Evolutionary conservation across 2,113 vertebrate species (phyloP).

Genomic region (Nothoprocta pentlandii): DNA sequence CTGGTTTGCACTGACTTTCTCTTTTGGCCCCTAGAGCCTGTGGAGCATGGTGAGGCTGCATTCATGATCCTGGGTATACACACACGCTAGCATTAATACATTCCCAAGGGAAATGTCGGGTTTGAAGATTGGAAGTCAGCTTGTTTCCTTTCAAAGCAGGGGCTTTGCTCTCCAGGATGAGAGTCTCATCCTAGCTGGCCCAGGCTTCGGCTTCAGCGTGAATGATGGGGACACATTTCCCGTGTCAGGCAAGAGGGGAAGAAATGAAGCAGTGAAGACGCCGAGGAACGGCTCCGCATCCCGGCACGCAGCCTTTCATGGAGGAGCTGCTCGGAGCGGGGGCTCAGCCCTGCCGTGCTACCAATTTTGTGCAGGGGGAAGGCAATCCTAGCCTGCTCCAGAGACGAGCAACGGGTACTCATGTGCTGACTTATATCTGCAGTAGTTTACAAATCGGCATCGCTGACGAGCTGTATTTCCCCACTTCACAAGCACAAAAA

Average conservation of each 20-base stretch:
- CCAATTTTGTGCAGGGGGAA: neutral
- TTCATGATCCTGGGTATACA: neutral
- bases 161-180: neutral
- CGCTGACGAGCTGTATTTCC: neutral
- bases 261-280: neutral
- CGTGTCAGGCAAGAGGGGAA: neutral
- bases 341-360: fast-evolving
- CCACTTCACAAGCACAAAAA: neutral
- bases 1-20: neutral
- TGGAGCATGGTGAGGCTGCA: neutral
- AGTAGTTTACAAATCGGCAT: neutral
- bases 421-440: neutral
- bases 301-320: neutral
- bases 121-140: neutral
- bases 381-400: neutral
- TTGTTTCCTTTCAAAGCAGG: neutral
- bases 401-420: neutral
- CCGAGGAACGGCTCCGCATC: neutral
- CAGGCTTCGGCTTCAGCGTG: neutral
- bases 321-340: neutral
- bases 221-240: neutral
- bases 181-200: neutral
- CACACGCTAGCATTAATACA: fast-evolving
- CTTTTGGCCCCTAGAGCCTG: neutral
- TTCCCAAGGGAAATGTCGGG: fast-evolving